Evolutionary conservation across 2,888 invertebrate genomes (phyloP), one percentile per base, ranked within the genome.

Genomic region (Dioctria linearis): DNA sequence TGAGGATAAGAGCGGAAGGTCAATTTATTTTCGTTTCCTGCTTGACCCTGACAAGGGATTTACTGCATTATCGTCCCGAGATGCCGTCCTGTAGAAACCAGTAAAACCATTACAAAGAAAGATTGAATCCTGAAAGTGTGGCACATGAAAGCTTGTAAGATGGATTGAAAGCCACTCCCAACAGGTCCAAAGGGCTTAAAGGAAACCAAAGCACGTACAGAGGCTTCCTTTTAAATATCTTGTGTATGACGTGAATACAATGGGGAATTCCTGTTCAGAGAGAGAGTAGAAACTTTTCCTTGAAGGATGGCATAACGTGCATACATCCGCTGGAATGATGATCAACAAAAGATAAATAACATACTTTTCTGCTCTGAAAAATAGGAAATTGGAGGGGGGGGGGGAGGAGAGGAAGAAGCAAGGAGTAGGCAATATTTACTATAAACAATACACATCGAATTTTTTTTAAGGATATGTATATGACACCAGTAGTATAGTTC

Each of bases 71-170:
- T 25, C 49, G 37, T 37, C 63, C 11, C 8, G 42, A 59, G 49
- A 63, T 63, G 42, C 42, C 6, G 43, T 57, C 8, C 4, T 37
- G 43, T 9, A 42, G 39, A 49, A 75, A 25, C 73, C 51, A 25
- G 25, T 37, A n/a, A 49, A 39, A 46, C 76, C 63, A 63, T 63
- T 63, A 8, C 49, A 49, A n/a, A 63, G 25, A 25, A 25, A 25
- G 63, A 76, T 63, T 76, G 63, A 63, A 63, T 57, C 59, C 59
- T 8, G 25, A 43, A 63, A 63, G 76, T 76, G 76, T 49, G 76
- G 76, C 63, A 76, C 63, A 76, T 63, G 76, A 63, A 76, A 76
- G 63, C 63, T 76, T 13, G 61, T 9, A 76, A 61, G 76, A 76
- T 76, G 76, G 49, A 76, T 76, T 63, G 76, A 76, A 57, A 63